Base-by-base conservation (phyloP, 2,888 invertebrate genomes). In the Drosophila anceps region DNA sequence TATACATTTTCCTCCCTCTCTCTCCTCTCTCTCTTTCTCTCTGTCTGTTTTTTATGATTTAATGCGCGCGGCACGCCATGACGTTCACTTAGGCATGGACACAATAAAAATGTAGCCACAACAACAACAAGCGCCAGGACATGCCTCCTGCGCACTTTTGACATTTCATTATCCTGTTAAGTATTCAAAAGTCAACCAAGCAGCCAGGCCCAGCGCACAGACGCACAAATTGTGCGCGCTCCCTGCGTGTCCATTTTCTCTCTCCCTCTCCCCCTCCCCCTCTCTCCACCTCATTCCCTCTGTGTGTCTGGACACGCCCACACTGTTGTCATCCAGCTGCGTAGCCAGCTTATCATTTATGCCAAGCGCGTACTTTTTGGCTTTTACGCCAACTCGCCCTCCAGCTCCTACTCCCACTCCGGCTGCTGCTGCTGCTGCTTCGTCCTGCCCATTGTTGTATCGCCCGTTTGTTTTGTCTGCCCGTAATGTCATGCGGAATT, bases 161-260 rank as follows among this genome's bases (percentile, higher is more conserved):
- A 88, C 90, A 88, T 90, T 90, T 90, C 90, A 90, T 90, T 90
- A 90, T 88, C 90, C 90, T 90, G 91, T 90, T 90, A 90, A 84
- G 89, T 88, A 90, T 90, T 88, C 90, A 88, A 88, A 90, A 85
- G 87, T 89, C 89, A 86, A 88, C 76, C 87, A 83, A 81, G 82
- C 87, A 76, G 65, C 66, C 69, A 73, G 67, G 51, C 62, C 68
- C 69, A 73, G 59, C 18, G 61, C 73, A 79, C 74, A 70, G 53
- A 71, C 72, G 60, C 79, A 76, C 76, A 77, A 71, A 76, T 77
- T 75, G 77, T 51, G 60, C 44, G 61, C 41, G 73, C 69, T 66
- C 39, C 54, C 15, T 20, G 57, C n/a, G 31, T 48, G 43, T 48
- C 55, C 48, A 46, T 43, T 41, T 44, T 8, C 65, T 18, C 31